A percentile compares a stretch with the other conserved stretches of the same genome.
Conservation (phyloP, 2,888 invertebrate genomes). For the Melieria crassipennis region DNA sequence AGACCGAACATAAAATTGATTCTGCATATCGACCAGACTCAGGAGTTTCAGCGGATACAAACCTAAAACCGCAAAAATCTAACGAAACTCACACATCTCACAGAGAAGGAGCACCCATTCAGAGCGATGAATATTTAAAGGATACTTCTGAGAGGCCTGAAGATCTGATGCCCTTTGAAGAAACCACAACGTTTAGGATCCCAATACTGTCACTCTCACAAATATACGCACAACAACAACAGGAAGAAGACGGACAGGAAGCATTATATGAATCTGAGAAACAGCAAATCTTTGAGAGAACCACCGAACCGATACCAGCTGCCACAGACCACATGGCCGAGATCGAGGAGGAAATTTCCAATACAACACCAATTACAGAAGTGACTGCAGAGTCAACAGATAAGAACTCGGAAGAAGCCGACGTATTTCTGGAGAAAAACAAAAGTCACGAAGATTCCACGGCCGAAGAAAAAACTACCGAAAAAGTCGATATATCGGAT, state of each 20-base stretch:
- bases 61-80: conserved; percentile 45
- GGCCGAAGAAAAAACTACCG: conserved; percentile 24
- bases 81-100: conserved; percentile 42
- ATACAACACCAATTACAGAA: too few species aligned
- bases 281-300: not conserved
- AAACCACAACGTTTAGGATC: conserved; percentile 46
- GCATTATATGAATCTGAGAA: conserved; percentile 42
- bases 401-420: not conserved
- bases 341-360: not conserved
- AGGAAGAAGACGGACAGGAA: conserved; percentile 48
- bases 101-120: not conserved
- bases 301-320: not conserved
- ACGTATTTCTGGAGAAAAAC: not conserved
- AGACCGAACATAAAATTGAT: not conserved
- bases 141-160: not conserved
- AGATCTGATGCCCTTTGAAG: conserved; percentile 3
- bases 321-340: not conserved
- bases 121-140: not conserved
- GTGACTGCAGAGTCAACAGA: not conserved
- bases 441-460: not conserved
- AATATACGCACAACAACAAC: conserved; percentile 53
- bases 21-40: conserved; percentile 7
- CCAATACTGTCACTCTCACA: conserved; percentile 50
- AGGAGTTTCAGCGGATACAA: conserved; percentile 12
- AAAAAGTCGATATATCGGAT: not conserved